Percentiles rank a stretch among this genome's conserved stretches.
phyloP scores from a whole-genome alignment of 2,113 vertebrate genomes.

The Rattus rattus region DNA sequence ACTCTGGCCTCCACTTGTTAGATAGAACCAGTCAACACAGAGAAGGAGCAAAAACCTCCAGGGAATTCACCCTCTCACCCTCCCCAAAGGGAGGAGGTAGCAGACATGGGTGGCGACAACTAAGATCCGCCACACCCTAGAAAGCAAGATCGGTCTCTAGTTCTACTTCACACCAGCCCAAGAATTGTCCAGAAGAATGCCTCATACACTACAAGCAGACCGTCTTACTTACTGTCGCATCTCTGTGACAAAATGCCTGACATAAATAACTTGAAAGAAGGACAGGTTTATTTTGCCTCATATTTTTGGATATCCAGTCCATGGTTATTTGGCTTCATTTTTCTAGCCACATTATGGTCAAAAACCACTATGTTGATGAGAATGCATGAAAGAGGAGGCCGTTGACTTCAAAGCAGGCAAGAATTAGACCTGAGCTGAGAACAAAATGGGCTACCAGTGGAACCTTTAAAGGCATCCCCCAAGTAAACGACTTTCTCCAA shows the following conservation, averaged over 20 bases:
- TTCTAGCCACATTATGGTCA: not conserved
- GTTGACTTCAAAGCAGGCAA: not conserved
- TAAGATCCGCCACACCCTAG: not conserved
- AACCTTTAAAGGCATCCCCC: not conserved
- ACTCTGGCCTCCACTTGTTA: not conserved
- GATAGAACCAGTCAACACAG: not conserved
- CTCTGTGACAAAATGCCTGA: not conserved
- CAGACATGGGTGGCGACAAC: not conserved
- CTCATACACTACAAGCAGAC: not conserved
- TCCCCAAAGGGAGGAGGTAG: not conserved
- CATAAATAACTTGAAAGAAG: too few relatives aligned
- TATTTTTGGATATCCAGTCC: not conserved
- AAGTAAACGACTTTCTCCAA: not conserved
- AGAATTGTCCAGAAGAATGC: not conserved
- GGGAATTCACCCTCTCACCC: not conserved
- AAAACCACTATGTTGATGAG: not conserved
- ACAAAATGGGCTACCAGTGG: not conserved
- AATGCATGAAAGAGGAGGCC: not conserved
- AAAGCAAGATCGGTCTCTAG: not conserved
- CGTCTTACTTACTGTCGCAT: not conserved
- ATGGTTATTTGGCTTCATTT: not conserved
- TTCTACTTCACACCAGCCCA: not conserved
- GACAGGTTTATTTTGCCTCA: not conserved
- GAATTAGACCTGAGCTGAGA: too few relatives aligned
- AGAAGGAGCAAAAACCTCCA: not conserved